Percentiles rank a stretch among this genome's conserved stretches.
phyloP scores from a whole-genome alignment of 2,888 invertebrate genomes.

The Dione vanillae region DNA sequence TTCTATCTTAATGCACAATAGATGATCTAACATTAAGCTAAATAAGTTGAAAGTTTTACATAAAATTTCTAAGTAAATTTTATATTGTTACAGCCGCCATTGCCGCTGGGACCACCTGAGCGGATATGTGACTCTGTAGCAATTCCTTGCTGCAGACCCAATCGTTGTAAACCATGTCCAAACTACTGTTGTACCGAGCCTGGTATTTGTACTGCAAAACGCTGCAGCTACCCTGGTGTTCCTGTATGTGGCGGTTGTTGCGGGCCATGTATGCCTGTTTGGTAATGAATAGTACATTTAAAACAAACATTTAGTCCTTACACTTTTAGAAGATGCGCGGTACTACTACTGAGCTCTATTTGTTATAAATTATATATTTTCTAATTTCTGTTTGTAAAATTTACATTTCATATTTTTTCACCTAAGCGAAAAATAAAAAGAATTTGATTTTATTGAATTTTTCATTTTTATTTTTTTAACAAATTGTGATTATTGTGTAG shows the following conservation, averaged over 20 bases:
- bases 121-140: conserved; percentile 68
- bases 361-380: background rate
- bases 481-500: too few species aligned
- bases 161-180: conserved; percentile 82
- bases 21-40: background rate
- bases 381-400: background rate
- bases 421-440: background rate
- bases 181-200: conserved; percentile 81
- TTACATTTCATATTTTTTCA: background rate
- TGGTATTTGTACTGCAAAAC: conserved; percentile 66
- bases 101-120: conserved; percentile 57
- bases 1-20: too few species aligned
- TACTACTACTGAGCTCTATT: too few species aligned
- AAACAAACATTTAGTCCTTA: background rate
- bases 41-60: background rate
- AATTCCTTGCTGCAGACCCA: conserved; percentile 81
- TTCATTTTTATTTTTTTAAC: background rate
- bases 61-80: background rate
- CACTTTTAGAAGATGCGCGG: background rate
- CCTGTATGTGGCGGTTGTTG: conserved; percentile 68
- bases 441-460: background rate
- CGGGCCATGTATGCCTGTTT: conserved; percentile 78
- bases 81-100: conserved; percentile 55
- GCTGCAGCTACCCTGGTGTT: conserved; percentile 75
- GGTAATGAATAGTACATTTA: conserved; percentile 57